A percentile compares a stretch with the other conserved stretches of the same genome.
These are phyloP conservation scores for Branchellion lobata DNA, from an alignment of 2,888 invertebrate species.

Conservation along the genomic window DNA sequence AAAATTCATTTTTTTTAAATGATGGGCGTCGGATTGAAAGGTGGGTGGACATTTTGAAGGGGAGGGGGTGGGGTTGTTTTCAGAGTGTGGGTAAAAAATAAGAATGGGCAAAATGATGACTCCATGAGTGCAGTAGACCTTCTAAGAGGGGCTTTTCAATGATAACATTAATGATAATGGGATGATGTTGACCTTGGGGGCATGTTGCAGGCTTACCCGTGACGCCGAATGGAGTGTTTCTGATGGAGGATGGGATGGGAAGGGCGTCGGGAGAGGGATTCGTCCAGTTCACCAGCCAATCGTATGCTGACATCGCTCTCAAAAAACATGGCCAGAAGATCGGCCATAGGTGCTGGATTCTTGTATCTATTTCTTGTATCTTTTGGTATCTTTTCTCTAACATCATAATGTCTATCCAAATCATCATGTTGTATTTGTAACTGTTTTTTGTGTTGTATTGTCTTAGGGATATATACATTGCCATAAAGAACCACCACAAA, in stretches of 20 bases:
- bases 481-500: no score
- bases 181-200: not conserved
- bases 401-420: no score
- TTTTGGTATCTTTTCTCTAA: no score
- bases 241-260: conserved; percentile 95
- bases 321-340: conserved; percentile 97
- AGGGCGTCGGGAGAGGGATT: conserved; percentile 98
- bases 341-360: conserved; percentile 78
- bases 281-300: conserved; percentile 96
- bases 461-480: no score
- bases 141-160: no score
- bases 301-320: conserved; percentile 95
- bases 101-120: not conserved
- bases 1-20: not conserved
- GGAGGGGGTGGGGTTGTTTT: no score
- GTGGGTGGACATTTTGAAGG: no score
- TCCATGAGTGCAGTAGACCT: not conserved
- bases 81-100: not conserved
- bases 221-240: conserved; percentile 87
- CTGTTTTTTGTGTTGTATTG: no score
- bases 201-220: conserved; percentile 28
- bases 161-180: no score
- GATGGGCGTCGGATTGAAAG: no score
- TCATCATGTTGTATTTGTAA: no score
- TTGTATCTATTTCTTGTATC: no score